A percentile compares a stretch with the other conserved stretches of the same genome.
Evolutionary conservation across 2,888 invertebrate species (phyloP).

Genomic region (Temnothorax ravouxi): DNA sequence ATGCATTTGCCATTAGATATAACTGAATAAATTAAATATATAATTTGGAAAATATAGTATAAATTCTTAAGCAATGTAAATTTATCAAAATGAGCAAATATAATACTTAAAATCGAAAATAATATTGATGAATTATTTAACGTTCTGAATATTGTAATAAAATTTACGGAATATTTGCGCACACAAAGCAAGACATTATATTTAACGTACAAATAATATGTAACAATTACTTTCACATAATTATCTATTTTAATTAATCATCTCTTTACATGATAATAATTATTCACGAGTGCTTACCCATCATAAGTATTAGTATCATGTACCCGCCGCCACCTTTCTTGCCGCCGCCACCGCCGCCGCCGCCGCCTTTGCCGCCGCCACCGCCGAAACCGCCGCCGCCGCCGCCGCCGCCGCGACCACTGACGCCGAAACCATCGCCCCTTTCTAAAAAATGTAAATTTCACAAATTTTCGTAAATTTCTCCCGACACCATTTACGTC

Average conservation of each 20-base stretch:
- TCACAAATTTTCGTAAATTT: not conserved
- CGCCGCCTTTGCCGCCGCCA: slow-evolving; percentile 86
- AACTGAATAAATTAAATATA: not conserved
- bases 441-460: slow-evolving; percentile 39
- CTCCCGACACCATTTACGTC: not conserved
- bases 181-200: not conserved
- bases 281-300: slow-evolving; percentile 86
- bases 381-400: slow-evolving; percentile 53
- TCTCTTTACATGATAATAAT: not conserved
- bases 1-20: not conserved
- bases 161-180: not conserved
- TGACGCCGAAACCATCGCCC: not conserved
- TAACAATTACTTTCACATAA: slow-evolving; percentile 15
- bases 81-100: not conserved
- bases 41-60: not conserved
- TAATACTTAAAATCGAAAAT: too few relatives aligned
- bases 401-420: not conserved
- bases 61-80: not conserved
- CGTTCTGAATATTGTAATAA: not conserved
- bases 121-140: too few relatives aligned
- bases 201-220: not conserved
- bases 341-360: slow-evolving; percentile 84
- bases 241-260: slow-evolving; percentile 2
- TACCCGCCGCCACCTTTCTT: slow-evolving; percentile 88
- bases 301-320: slow-evolving; percentile 89